phyloP scores from a whole-genome alignment of 2,113 vertebrate species.

The Thamnaconus septentrionalis region DNA sequence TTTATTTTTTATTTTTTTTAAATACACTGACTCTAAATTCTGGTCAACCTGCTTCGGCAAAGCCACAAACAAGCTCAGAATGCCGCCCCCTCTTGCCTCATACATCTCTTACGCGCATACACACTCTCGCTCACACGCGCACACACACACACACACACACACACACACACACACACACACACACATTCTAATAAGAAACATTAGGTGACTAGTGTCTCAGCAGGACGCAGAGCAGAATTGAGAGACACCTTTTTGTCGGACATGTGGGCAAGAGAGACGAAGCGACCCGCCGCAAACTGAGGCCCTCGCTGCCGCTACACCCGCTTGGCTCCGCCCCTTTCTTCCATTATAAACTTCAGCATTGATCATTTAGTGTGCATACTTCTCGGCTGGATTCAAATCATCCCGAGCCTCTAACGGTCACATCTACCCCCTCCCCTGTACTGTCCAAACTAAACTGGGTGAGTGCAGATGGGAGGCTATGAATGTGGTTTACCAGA shows the following conservation, averaged over 20 bases:
- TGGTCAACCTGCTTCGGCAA: conserved; percentile 53
- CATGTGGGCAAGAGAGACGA: conserved; percentile 58
- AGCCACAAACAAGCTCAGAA: conserved; percentile 41
- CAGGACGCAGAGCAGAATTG: conserved; percentile 52
- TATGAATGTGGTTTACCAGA: conserved; percentile 13
- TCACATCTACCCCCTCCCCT: conserved; percentile 9
- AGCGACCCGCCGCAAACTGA: conserved; percentile 45
- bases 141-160: conserved; percentile 26
- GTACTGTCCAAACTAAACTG: conserved; percentile 39
- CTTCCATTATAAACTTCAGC: conserved; percentile 30
- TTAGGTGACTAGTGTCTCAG: conserved; percentile 24
- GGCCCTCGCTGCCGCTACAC: conserved; percentile 45
- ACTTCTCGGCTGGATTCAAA: conserved; percentile 44
- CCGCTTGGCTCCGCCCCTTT: conserved; percentile 53
- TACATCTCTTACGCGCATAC: background rate
- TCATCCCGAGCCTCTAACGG: conserved; percentile 12
- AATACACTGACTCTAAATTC: conserved; percentile 48
- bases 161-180: conserved; percentile 22
- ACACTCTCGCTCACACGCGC: background rate
- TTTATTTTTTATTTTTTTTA: too few relatives aligned
- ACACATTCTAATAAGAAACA: conserved; percentile 41
- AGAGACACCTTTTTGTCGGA: conserved; percentile 48
- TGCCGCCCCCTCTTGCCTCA: conserved; percentile 14
- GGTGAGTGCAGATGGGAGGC: conserved; percentile 42
- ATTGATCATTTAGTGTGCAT: conserved; percentile 53